Evolutionary conservation across 2,888 invertebrate species (phyloP).

Genomic region (Aspidiotus rigidus): DNA sequence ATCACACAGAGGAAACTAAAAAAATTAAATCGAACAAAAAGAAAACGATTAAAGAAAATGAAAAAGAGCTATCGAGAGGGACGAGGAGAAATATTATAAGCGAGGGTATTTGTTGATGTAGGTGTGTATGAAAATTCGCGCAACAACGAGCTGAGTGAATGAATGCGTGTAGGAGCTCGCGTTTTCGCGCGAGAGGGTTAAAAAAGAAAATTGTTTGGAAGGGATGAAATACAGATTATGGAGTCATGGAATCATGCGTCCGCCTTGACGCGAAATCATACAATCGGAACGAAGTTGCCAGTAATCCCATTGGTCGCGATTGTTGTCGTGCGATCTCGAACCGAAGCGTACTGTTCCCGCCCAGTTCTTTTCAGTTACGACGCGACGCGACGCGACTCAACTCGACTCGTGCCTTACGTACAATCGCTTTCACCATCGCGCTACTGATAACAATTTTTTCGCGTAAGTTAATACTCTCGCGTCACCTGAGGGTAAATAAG

Average conservation of each 20-base stretch:
- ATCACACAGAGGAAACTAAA: no score
- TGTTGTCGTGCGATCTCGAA: constrained; percentile 30
- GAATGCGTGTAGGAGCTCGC: no score
- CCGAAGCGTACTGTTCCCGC: constrained; percentile 16
- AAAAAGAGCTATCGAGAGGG: neutral
- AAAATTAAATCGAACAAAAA: no score
- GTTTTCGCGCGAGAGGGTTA: neutral
- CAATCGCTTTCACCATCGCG: no score
- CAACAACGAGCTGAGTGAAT: no score
- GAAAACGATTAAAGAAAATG: neutral
- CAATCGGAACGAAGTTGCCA: constrained; percentile 21
- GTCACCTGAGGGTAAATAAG: no score
- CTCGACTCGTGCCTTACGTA: no score
- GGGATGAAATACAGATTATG: constrained; percentile 29
- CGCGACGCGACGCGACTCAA: no score
- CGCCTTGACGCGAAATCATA: constrained; percentile 32
- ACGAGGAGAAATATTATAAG: neutral
- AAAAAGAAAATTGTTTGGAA: constrained; percentile 14
- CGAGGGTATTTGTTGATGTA: neutral
- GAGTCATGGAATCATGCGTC: constrained; percentile 33
- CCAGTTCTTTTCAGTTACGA: constrained; percentile 10
- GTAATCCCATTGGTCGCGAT: constrained; percentile 34
- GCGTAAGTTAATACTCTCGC: no score
- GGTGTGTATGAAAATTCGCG: neutral
- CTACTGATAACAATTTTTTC: no score